phyloP scores from a whole-genome alignment of 1,140 invertebrate species.

The Tetraneura akinire region DNA sequence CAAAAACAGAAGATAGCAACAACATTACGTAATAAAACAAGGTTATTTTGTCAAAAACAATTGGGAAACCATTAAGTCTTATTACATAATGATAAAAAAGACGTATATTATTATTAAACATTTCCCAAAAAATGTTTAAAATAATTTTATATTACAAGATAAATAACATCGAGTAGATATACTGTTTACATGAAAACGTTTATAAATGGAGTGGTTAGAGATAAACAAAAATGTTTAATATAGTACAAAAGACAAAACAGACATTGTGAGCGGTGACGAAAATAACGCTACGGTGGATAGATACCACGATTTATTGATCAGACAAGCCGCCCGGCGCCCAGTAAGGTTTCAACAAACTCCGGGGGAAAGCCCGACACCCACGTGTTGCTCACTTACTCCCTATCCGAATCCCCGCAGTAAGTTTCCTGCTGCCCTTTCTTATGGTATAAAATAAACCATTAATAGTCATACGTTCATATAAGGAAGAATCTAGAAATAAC shows the following conservation, averaged over 20 bases:
- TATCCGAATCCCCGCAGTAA: not conserved
- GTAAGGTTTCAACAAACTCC: slow-evolving; percentile 30
- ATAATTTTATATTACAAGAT: too few species aligned
- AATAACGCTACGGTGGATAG: not conserved
- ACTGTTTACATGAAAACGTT: too few species aligned
- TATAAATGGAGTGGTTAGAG: too few species aligned
- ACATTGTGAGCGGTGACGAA: not conserved
- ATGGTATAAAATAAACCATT: not conserved
- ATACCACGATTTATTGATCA: slow-evolving; percentile 37
- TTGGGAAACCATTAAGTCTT: not conserved
- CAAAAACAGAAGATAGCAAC: not conserved
- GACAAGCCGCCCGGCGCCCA: slow-evolving; percentile 12
- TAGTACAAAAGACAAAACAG: not conserved
- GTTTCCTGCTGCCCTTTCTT: not conserved
- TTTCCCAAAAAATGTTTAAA: too few species aligned
- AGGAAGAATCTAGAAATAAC: slow-evolving; percentile 10
- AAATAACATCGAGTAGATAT: too few species aligned
- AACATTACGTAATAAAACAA: not conserved
- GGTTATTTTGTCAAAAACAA: not conserved
- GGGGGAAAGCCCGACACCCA: slow-evolving; percentile 5
- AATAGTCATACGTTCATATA: not conserved
- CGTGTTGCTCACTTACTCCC: slow-evolving; percentile 13
- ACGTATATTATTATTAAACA: too few species aligned
- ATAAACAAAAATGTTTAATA: too few species aligned
- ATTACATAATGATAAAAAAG: too few species aligned